Percentiles rank a stretch among this genome's conserved stretches.
phyloP scores from a whole-genome alignment of 2,888 invertebrate genomes.

The Marasmarcha lunaedactyla region DNA sequence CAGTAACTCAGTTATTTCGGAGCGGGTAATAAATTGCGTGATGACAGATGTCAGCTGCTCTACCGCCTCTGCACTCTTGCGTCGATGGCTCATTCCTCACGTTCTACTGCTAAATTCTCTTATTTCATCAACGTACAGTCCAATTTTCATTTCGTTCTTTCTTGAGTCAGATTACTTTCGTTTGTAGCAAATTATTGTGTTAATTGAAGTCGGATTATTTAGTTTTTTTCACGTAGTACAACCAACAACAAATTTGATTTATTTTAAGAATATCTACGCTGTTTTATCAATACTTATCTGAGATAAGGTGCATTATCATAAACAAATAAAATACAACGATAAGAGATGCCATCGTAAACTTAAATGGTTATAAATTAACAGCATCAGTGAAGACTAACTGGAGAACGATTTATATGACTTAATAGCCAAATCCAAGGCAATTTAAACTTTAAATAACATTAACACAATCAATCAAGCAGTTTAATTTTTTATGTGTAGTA shows the following conservation, averaged over 20 bases:
- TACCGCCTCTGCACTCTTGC: conserved; percentile 69
- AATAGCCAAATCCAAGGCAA: conserved; percentile 14
- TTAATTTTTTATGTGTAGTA: too few relatives aligned
- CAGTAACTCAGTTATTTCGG: conserved; percentile 67
- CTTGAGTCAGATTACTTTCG: conserved; percentile 40
- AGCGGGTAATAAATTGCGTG: conserved; percentile 68
- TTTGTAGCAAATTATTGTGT: conserved; percentile 22
- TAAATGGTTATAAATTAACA: conserved; percentile 25
- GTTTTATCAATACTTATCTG: too few relatives aligned
- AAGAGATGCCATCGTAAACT: conserved; percentile 1
- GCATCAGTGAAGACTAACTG: conserved; percentile 16
- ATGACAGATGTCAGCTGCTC: conserved; percentile 71
- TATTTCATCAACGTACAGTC: conserved; percentile 68
- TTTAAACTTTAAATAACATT: too few relatives aligned
- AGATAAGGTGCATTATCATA: background rate
- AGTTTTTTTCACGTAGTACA: conserved; percentile 24
- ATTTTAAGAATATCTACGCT: too few relatives aligned
- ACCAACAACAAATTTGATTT: conserved; percentile 15
- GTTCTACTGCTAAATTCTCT: conserved; percentile 65
- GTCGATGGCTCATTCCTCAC: conserved; percentile 70
- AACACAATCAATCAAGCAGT: too few relatives aligned
- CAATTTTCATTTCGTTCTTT: conserved; percentile 62
- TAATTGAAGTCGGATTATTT: conserved; percentile 37
- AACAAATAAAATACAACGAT: too few relatives aligned
- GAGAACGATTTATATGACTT: conserved; percentile 27